A percentile compares a stretch with the other conserved stretches of the same genome.
phyloP scores from a whole-genome alignment of 2,888 invertebrate species.

The Nephrocerus scutellatus region DNA sequence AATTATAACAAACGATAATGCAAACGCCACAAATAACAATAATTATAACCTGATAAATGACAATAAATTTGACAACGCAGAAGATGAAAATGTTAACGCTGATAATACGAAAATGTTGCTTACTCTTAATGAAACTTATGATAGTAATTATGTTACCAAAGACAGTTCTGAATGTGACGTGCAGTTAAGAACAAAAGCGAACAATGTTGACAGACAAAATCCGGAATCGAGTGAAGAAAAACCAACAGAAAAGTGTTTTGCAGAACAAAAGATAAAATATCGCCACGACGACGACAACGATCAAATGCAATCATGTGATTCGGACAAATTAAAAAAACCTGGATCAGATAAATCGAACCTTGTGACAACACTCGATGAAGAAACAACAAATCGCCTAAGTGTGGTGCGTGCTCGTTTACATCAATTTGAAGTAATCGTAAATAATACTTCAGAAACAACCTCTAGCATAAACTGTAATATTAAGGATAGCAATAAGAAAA shows the following conservation, averaged over 20 bases:
- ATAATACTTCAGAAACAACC: conserved; percentile 16
- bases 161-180: conserved; percentile 32
- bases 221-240: conserved; percentile 20
- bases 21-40: conserved; percentile 8
- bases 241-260: conserved; percentile 7
- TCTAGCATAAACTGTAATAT: conserved; percentile 5
- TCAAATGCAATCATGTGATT: neutral
- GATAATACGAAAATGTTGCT: conserved; percentile 22
- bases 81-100: conserved; percentile 12
- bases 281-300: neutral
- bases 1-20: no score
- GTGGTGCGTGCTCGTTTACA: conserved; percentile 37
- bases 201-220: conserved; percentile 13
- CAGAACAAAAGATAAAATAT: conserved; percentile 5
- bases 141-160: conserved; percentile 38
- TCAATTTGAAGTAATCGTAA: conserved; percentile 36
- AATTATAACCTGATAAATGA: conserved; percentile 19
- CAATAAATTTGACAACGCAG: conserved; percentile 1
- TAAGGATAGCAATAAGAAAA: conserved; percentile 14
- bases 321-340: conserved; percentile 11
- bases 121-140: conserved; percentile 30
- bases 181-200: conserved; percentile 26
- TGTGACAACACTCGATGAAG: no score
- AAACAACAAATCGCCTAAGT: conserved; percentile 30
- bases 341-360: conserved; percentile 12